Percentiles rank a stretch among this genome's conserved stretches.
Conservation (phyloP, 2,113 vertebrate species). For the Grammomys dolichurus region DNA sequence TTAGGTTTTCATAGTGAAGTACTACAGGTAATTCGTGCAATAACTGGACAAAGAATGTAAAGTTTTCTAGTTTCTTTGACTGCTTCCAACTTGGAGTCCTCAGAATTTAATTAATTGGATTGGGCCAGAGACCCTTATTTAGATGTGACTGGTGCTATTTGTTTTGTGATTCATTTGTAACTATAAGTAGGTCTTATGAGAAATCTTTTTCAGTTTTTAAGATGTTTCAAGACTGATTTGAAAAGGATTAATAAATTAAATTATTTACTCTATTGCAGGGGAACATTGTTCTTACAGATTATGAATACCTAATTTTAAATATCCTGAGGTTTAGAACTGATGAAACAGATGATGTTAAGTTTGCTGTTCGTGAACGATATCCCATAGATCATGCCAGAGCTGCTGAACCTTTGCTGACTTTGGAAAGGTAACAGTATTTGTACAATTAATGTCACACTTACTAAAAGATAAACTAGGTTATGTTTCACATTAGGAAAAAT, state of each 20-base stretch:
- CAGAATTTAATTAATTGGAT: neutral
- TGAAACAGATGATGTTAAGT: slow-evolving; percentile 94
- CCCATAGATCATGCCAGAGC: slow-evolving; percentile 92
- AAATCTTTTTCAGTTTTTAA: slow-evolving; percentile 49
- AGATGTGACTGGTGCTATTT: neutral
- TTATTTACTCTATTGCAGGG: slow-evolving; percentile 88
- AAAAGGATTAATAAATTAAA: slow-evolving; percentile 27
- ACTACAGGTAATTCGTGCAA: neutral
- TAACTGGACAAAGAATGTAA: neutral
- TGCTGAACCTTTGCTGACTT: slow-evolving; percentile 88
- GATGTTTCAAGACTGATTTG: slow-evolving; percentile 47
- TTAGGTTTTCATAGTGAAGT: neutral
- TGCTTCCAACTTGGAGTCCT: slow-evolving; percentile 23
- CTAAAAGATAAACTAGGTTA: slow-evolving; percentile 3
- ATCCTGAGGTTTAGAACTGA: slow-evolving; percentile 96
- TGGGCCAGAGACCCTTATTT: neutral
- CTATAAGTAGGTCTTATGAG: neutral
- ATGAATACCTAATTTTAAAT: slow-evolving; percentile 95
- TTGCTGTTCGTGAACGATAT: slow-evolving; percentile 96
- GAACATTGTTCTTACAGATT: slow-evolving; percentile 95
- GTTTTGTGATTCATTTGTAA: slow-evolving; percentile 37
- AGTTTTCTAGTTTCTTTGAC: neutral
- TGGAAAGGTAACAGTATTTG: slow-evolving; percentile 88
- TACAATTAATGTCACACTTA: slow-evolving; percentile 11
- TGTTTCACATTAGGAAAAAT: slow-evolving; percentile 37